phyloP scores from a whole-genome alignment of 2,888 invertebrate genomes.

The Sinodicranocentrus sp. region DNA sequence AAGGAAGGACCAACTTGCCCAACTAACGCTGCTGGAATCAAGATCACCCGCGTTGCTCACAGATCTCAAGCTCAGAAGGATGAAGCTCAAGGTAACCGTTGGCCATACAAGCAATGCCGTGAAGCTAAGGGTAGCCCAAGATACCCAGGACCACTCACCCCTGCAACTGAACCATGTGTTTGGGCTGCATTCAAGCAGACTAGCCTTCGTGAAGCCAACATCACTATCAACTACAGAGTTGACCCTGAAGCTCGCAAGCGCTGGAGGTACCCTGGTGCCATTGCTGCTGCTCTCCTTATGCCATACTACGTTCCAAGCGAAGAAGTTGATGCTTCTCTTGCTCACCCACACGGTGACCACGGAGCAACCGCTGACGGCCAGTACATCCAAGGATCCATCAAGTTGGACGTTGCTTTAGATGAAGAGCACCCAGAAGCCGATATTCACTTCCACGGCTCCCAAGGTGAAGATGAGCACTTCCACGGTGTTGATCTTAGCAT shows the following conservation, averaged over 20 bases:
- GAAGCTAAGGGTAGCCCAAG: conserved; percentile 63
- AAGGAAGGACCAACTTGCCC: conserved; percentile 73
- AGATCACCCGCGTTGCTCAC: conserved; percentile 72
- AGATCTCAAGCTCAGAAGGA: conserved; percentile 73
- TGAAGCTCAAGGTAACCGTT: conserved; percentile 65
- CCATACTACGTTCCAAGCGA: conserved; percentile 74
- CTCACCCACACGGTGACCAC: conserved; percentile 65
- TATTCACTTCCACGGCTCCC: conserved; percentile 75
- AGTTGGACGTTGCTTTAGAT: conserved; percentile 69
- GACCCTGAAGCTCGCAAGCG: conserved; percentile 75
- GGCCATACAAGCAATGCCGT: conserved; percentile 76
- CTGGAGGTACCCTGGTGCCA: conserved; percentile 74
- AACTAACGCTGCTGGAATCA: conserved; percentile 71
- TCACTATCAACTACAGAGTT: conserved; percentile 76
- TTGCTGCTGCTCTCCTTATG: conserved; percentile 73
- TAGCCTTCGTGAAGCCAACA: conserved; percentile 74
- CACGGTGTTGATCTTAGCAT: conserved; percentile 75
- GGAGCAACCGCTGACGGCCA: conserved; percentile 69
- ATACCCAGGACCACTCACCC: conserved; percentile 73
- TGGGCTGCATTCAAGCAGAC: conserved; percentile 76
- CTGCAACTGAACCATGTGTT: conserved; percentile 74
- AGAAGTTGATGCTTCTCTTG: conserved; percentile 65
- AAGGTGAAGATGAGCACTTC: conserved; percentile 75
- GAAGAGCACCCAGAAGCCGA: conserved; percentile 73
- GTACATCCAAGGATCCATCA: conserved; percentile 71